Conservation (phyloP, 2,113 vertebrate species). For the Amblyopsis rosae region DNA sequence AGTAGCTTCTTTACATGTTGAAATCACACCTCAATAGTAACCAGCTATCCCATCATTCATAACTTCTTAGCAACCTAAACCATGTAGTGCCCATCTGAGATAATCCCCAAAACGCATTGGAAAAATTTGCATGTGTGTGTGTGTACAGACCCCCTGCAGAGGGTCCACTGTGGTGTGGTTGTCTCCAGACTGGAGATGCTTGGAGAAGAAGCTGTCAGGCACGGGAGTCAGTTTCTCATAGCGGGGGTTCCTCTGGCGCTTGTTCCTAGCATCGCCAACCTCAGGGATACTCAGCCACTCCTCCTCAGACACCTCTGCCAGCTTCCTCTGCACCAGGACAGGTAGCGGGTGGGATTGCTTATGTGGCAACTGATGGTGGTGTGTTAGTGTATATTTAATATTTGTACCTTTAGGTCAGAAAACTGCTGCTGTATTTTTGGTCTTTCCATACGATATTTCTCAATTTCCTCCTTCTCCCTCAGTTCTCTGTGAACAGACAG, state of each 20-base stretch:
- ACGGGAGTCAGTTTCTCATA: constrained; percentile 97
- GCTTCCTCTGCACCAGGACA: constrained; percentile 81
- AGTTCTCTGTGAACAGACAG: constrained; percentile 80
- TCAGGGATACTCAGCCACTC: constrained; percentile 99
- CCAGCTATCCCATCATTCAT: no score
- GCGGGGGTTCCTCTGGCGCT: constrained; percentile 94
- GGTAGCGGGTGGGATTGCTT: background rate
- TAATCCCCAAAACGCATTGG: background rate
- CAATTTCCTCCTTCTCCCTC: constrained; percentile 97
- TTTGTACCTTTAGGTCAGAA: constrained; percentile 91
- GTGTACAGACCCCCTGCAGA: constrained; percentile 84
- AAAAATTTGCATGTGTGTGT: background rate
- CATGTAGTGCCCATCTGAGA: no score
- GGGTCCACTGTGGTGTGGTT: constrained; percentile 92
- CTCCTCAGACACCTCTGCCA: constrained; percentile 94
- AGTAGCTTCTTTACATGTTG: no score
- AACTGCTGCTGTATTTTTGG: constrained; percentile 99
- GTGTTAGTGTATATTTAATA: background rate
- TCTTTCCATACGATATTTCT: constrained; percentile 97
- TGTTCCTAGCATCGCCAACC: constrained; percentile 96
- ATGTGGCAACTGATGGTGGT: background rate
- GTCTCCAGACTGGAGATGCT: constrained; percentile 92
- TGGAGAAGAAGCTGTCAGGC: constrained; percentile 97
- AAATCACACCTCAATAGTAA: no score
- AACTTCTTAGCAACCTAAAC: no score